Evolutionary conservation across 2,797 vertebrate species (phyloP).

Genomic region (Squalus acanthias): DNA sequence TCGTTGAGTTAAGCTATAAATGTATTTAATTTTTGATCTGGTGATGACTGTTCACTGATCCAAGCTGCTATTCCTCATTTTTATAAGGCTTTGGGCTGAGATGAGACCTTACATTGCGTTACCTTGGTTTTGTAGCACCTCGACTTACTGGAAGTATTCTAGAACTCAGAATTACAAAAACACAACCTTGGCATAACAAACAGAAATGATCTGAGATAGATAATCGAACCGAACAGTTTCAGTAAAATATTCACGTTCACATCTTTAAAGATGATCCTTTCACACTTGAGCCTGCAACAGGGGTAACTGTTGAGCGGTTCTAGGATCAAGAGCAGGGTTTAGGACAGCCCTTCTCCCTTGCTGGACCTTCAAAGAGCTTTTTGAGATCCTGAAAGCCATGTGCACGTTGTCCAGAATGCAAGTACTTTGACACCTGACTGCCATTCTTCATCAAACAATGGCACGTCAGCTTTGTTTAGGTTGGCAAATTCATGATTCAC

Average conservation of each 20-base stretch:
- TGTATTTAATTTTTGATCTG: no score
- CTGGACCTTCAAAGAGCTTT: background rate
- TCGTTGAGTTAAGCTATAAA: no score
- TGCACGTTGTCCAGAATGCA: conserved; percentile 44
- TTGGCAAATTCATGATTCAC: conserved; percentile 87
- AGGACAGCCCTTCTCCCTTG: background rate
- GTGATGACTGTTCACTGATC: background rate
- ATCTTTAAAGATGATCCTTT: background rate
- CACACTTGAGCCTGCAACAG: background rate
- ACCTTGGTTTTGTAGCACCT: background rate
- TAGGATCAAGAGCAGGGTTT: background rate
- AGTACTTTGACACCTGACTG: conserved; percentile 68
- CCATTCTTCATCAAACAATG: conserved; percentile 78
- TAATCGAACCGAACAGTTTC: background rate
- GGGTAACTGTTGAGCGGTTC: background rate
- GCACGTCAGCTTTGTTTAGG: conserved; percentile 79
- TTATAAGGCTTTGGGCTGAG: background rate
- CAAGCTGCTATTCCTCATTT: background rate
- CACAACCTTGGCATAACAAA: background rate
- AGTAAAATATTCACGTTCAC: background rate
- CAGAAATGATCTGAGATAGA: background rate
- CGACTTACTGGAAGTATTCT: background rate
- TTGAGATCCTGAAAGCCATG: background rate
- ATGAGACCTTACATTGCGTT: background rate
- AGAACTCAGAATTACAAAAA: background rate